Base-by-base conservation (phyloP, 2,113 vertebrate species). In the Salvelinus alpinus region DNA sequence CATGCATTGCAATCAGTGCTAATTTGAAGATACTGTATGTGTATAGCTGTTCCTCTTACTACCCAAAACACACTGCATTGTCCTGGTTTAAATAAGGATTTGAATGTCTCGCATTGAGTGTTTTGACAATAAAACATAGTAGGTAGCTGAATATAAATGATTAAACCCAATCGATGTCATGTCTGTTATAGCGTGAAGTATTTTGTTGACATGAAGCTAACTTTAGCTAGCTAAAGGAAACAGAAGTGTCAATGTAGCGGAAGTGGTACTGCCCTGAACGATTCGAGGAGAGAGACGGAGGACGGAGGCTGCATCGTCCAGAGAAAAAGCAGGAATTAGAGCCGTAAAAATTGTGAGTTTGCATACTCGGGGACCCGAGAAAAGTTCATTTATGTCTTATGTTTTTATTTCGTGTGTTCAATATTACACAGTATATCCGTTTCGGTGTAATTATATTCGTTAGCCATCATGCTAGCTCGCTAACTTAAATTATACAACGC, bases 251-350 rank as follows among this genome's bases (percentile, higher is more conserved):
- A 78, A 81, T 82, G 84, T 82, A 93, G 78, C 94, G 94, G 93
- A 94, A 94, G 92, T 94, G 89, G 91, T 92, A 87, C 92, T 92
- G 91, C 93, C 92, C 91, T 91, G 90, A 92, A 90, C 88, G 89
- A 91, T 81, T 89, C 89, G 91, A 88, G 85, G 78, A 91, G 86
- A 90, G 85, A 93, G 86, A 92, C 91, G 87, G 86, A 90, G 89
- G 79, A 86, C 87, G 80, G 89, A 92, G 87, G 87, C 78, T 86
- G 77, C 85, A 90, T 89, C 85, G 92, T 89, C 92, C 89, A 90
- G 74, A 85, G 84, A 87, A 81, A 85, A 90, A 89, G 84, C 88
- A 85, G 85, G 87, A 90, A 75, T 85, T 84, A 91, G 92, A 87
- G 83, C 78, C 89, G 80, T 87, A 82, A 78, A 88, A 88, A 90